Evolutionary conservation across 2,888 invertebrate genomes (phyloP).

Genomic region (Rambutsinella grinnellia): DNA sequence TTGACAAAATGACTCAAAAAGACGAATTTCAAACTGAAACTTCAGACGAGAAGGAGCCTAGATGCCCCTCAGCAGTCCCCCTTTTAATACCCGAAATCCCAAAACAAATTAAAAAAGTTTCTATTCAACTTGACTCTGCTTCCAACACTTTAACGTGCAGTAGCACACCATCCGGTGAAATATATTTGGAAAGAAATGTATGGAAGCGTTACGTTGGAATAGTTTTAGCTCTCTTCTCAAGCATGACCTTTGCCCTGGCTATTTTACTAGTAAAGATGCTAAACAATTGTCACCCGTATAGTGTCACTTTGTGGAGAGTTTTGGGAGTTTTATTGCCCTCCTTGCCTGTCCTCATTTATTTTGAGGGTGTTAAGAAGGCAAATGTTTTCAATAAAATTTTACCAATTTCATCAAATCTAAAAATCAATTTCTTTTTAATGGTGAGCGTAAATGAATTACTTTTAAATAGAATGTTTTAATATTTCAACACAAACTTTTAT

Average conservation of each 20-base stretch:
- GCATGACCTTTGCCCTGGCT: neutral
- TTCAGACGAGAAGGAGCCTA: no score
- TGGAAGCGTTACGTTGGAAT: neutral
- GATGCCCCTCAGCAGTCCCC: no score
- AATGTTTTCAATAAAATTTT: neutral
- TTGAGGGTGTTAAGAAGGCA: neutral
- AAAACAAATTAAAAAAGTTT: no score
- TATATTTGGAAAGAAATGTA: no score
- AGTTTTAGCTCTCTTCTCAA: neutral
- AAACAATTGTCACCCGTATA: neutral
- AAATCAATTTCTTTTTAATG: neutral
- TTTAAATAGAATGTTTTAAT: neutral
- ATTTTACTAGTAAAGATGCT: neutral
- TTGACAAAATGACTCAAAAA: no score
- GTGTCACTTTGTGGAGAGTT: neutral
- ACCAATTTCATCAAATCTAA: neutral
- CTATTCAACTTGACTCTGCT: no score
- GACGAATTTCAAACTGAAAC: no score
- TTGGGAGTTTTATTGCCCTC: neutral
- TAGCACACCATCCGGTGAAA: no score
- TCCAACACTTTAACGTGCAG: no score
- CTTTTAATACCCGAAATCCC: no score
- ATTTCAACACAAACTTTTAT: no score
- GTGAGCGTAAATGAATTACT: neutral
- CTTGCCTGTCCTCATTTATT: neutral